These are phyloP conservation scores for Bombus difficillimus DNA, from an alignment of 1,140 invertebrate species.

Conservation along the genomic window DNA sequence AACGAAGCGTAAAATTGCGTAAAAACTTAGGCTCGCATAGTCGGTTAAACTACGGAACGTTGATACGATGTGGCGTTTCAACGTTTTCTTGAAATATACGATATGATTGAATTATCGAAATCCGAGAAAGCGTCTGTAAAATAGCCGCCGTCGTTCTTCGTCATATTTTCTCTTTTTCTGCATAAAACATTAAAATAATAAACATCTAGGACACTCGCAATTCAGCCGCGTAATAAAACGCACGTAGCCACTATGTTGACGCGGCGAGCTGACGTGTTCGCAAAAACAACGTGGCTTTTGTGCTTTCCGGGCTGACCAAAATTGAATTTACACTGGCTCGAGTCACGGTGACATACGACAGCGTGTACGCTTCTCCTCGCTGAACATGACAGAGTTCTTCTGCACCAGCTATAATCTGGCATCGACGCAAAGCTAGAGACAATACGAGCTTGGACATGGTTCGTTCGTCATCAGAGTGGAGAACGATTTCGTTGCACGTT, in stretches of 20 bases:
- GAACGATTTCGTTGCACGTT: constrained; percentile 20
- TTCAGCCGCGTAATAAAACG: constrained; percentile 7
- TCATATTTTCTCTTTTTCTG: no score
- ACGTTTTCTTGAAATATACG: not conserved
- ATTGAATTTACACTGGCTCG: constrained; percentile 54
- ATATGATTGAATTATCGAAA: not conserved
- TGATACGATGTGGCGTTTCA: no score
- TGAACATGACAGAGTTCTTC: constrained; percentile 56
- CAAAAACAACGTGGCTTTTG: constrained; percentile 40
- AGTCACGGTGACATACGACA: constrained; percentile 18
- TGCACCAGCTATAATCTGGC: constrained; percentile 55
- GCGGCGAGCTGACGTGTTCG: not conserved
- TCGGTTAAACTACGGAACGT: no score
- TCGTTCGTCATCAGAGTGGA: constrained; percentile 17
- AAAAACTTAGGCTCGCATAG: no score
- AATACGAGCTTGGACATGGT: constrained; percentile 40
- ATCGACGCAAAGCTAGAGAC: constrained; percentile 58
- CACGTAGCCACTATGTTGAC: not conserved
- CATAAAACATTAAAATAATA: not conserved
- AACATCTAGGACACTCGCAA: not conserved
- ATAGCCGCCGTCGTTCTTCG: no score
- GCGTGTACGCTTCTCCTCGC: constrained; percentile 17
- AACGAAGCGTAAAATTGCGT: no score
- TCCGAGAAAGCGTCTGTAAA: not conserved
- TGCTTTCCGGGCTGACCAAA: constrained; percentile 42